phyloP scores from a whole-genome alignment of 1,140 invertebrate genomes.

The Lutraria rhynchaena region DNA sequence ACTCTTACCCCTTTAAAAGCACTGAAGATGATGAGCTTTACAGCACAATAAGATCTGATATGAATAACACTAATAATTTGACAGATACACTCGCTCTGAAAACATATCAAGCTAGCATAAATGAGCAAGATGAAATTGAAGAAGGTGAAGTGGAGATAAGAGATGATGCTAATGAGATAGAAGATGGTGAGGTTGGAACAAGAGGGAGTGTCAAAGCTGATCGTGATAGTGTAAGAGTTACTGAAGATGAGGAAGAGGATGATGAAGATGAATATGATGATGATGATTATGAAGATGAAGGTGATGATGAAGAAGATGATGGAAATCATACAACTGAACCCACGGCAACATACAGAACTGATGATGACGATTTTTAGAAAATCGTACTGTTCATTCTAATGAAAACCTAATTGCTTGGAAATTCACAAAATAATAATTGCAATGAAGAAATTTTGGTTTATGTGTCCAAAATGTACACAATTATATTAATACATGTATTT shows the following conservation, averaged over 20 bases:
- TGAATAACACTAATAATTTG: conserved; percentile 42
- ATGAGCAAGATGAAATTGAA: conserved; percentile 54
- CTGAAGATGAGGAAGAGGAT: conserved; percentile 36
- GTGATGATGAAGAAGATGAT: conserved; percentile 56
- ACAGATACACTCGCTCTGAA: conserved; percentile 26
- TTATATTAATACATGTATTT: too few relatives aligned
- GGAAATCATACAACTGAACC: conserved; percentile 37
- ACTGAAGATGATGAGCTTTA: conserved; percentile 50
- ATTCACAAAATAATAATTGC: too few relatives aligned
- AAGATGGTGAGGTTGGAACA: neutral
- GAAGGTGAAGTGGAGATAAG: conserved; percentile 41
- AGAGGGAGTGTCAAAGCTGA: neutral
- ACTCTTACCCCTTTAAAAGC: conserved; percentile 50
- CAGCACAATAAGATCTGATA: conserved; percentile 48
- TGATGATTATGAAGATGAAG: conserved; percentile 58
- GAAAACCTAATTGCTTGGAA: neutral
- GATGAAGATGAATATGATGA: conserved; percentile 58
- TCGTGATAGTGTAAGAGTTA: conserved; percentile 10
- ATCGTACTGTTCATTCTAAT: neutral
- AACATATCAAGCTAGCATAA: conserved; percentile 49
- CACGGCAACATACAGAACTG: conserved; percentile 51
- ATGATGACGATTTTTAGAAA: conserved; percentile 53
- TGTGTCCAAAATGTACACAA: too few relatives aligned
- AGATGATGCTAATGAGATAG: conserved; percentile 14
- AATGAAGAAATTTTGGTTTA: too few relatives aligned